phyloP scores from a whole-genome alignment of 2,888 invertebrate genomes.

The Auanema sp. region DNA sequence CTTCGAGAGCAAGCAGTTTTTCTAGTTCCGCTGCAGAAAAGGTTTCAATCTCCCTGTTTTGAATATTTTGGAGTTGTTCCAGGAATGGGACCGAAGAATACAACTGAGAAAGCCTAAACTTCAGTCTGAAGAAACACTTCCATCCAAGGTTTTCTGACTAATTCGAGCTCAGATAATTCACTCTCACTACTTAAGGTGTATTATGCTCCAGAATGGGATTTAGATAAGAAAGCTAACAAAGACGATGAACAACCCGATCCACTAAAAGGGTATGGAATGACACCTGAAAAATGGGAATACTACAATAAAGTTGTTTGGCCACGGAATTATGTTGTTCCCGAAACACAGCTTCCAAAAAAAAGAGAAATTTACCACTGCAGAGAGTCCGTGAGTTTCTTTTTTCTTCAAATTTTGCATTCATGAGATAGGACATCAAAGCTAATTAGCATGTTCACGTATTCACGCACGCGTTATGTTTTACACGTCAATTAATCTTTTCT shows the following conservation, averaged over 20 bases:
- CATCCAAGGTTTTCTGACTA: conserved; percentile 28
- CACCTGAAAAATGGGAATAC: conserved; percentile 64
- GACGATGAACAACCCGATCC: conserved; percentile 52
- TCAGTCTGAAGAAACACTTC: conserved; percentile 39
- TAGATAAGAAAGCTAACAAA: conserved; percentile 46
- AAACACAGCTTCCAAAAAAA: conserved; percentile 60
- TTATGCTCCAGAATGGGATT: conserved; percentile 60
- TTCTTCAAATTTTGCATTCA: background rate
- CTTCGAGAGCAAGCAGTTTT: conserved; percentile 1
- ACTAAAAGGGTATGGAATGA: conserved; percentile 51
- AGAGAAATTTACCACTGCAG: conserved; percentile 49
- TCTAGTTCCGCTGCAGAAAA: background rate
- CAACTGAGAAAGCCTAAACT: conserved; percentile 39
- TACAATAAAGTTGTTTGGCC: conserved; percentile 63
- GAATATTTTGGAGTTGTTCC: background rate
- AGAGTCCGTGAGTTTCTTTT: conserved; percentile 28
- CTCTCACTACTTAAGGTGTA: conserved; percentile 27
- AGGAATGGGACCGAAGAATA: conserved; percentile 39
- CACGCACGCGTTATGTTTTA: background rate
- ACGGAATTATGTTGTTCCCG: conserved; percentile 59
- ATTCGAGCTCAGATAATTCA: background rate
- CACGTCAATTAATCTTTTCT: too few relatives aligned
- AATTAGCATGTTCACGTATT: background rate
- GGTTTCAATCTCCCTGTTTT: background rate
- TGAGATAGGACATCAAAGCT: background rate